Evolutionary conservation across 2,797 vertebrate genomes (phyloP), one percentile per base, ranked within the genome.

Genomic region (Coilia nasus): DNA sequence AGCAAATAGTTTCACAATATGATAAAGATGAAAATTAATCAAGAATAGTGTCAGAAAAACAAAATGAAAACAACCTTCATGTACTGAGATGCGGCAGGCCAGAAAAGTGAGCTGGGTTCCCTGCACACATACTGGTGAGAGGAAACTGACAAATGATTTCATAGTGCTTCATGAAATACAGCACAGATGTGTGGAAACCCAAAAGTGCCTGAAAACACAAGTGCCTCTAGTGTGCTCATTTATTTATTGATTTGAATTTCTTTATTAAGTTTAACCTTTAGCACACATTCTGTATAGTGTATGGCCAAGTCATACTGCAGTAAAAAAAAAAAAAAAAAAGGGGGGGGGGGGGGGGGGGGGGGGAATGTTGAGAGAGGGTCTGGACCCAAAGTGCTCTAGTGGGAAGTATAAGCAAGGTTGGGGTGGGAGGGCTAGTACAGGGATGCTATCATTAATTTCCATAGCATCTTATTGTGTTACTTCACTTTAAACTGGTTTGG

Each of bases 391-490:
- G 64, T 71, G 64, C 64, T 71, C 64, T 35, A 15, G 64, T 23
- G 0, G 10, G 25, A 71, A 35, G 28, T 71, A 25, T 71, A 14
- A 71, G 64, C 64, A 15, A 28, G 82, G 86, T 82, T 57, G 23
- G 28, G 28, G 14, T 15, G 25, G 25, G 80, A 71, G 54, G 71
- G 46, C 21, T 14, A 12, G 82, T n/a, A 2, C n/a, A 31, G 19
- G 44, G 35, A 14, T 6, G 83, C 81, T 64, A 25, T 35, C 82
- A 10, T 64, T 60, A 59, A 71, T 75, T 75, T 50, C 75, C 82
- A 89, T 90, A 71, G 64, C 17, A 25, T 71, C 64, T 35, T 15
- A 2, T 67, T 67, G 62, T 3, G 17, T 67, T 25, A 12, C 62
- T 28, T 12, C 62, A 67, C 62, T 67, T 67, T 28, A 28, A 12